Conservation (phyloP, 2,888 invertebrate genomes). For the Trimorus sp. region DNA sequence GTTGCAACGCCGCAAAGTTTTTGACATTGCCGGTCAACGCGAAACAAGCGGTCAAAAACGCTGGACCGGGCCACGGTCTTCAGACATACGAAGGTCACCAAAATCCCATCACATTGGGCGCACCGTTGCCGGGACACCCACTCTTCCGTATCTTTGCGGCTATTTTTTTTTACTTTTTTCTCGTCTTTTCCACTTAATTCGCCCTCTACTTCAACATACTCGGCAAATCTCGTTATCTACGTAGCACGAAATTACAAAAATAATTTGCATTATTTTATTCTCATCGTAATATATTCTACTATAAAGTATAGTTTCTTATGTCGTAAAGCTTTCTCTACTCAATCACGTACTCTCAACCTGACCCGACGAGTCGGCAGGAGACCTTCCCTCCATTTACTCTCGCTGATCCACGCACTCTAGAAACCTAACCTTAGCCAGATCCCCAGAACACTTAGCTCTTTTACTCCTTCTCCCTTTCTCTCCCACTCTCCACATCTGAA, state of each 20-base stretch:
- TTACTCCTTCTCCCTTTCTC: background rate
- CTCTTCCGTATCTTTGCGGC: background rate
- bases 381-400: conserved; percentile 28
- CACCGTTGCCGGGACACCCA: conserved; percentile 22
- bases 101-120: conserved; percentile 52
- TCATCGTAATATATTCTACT: conserved; percentile 51
- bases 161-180: too few relatives aligned
- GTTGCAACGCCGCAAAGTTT: too few relatives aligned
- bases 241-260: conserved; percentile 65
- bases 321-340: conserved; percentile 66
- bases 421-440: conserved; percentile 61
- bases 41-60: background rate
- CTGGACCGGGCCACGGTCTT: conserved; percentile 67
- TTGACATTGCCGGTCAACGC: background rate
- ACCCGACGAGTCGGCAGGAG: background rate
- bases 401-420: conserved; percentile 34
- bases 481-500: conserved; percentile 5
- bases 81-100: conserved; percentile 62
- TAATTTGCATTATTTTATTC: conserved; percentile 64
- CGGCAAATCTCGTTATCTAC: conserved; percentile 54
- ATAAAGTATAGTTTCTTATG: conserved; percentile 71
- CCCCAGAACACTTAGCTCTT: conserved; percentile 32
- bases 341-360: conserved; percentile 34
- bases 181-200: too few relatives aligned
- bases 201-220: conserved; percentile 19